Conservation (phyloP, 2,888 invertebrate genomes). For the Drosophila tanythrix region DNA sequence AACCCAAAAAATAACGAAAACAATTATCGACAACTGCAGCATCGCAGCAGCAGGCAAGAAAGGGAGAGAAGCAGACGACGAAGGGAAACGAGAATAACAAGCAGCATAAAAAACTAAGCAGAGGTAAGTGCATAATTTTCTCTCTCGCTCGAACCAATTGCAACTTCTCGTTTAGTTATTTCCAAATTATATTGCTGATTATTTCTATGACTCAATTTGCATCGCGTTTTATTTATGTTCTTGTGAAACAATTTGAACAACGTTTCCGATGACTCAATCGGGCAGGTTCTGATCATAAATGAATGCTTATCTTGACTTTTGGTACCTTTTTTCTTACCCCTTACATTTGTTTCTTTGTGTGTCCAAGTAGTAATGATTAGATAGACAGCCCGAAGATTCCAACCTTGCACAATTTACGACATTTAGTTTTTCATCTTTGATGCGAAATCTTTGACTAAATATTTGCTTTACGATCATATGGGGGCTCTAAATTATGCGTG, state of each 20-base stretch:
- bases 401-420: conserved; percentile 72
- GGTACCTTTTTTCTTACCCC: conserved; percentile 19
- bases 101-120: conserved; percentile 30
- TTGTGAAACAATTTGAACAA: neutral
- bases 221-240: conserved; percentile 7
- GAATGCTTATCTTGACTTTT: conserved; percentile 14
- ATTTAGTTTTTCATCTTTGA: conserved; percentile 12
- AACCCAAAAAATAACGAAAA: conserved; percentile 50
- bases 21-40: conserved; percentile 60
- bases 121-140: conserved; percentile 59
- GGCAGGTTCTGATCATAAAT: conserved; percentile 30
- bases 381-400: conserved; percentile 42
- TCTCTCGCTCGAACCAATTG: conserved; percentile 7
- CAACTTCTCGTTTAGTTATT: neutral
- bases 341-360: neutral
- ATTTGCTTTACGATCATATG: conserved; percentile 20
- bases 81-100: conserved; percentile 36
- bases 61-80: conserved; percentile 36
- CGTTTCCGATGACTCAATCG: conserved; percentile 40
- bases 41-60: conserved; percentile 22
- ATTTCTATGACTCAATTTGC: conserved; percentile 48
- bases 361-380: conserved; percentile 60
- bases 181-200: conserved; percentile 7
- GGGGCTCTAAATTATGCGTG: conserved; percentile 26
- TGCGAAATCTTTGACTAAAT: conserved; percentile 17